These are phyloP conservation scores for Pseudomyrmex sp. DNA, from an alignment of 1,140 invertebrate species.

Conservation along the genomic window DNA sequence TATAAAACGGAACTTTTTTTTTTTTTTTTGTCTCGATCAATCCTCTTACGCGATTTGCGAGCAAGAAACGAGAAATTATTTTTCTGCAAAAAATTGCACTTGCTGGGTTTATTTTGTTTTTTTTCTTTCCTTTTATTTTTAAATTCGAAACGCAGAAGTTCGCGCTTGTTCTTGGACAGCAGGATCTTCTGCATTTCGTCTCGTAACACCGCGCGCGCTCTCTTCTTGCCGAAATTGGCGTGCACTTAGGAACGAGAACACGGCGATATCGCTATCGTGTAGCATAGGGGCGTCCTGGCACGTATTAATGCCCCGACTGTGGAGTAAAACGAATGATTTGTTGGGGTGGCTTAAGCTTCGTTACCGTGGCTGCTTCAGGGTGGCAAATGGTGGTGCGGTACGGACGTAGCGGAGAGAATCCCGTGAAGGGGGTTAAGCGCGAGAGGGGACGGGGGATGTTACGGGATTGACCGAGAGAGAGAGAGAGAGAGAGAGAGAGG, in stretches of 20 bases:
- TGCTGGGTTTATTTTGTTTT: not conserved
- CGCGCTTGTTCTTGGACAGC: not conserved
- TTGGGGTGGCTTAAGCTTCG: constrained; percentile 75
- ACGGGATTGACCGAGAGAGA: constrained; percentile 45
- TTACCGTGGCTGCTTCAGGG: constrained; percentile 67
- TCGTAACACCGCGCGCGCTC: not conserved
- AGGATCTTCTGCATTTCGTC: constrained; percentile 7
- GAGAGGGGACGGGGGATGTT: not conserved
- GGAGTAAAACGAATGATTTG: constrained; percentile 75
- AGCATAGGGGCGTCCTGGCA: constrained; percentile 58
- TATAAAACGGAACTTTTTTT: constrained; percentile 36
- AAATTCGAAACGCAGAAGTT: not conserved
- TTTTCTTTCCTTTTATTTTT: not conserved
- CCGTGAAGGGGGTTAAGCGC: constrained; percentile 3
- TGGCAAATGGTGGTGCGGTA: constrained; percentile 63
- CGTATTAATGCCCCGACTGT: constrained; percentile 68
- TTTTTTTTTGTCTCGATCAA: not conserved
- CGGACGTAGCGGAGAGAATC: constrained; percentile 41
- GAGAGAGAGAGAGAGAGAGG: constrained; percentile 19
- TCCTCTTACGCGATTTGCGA: not conserved
- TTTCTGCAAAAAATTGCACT: not conserved
- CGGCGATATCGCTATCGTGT: constrained; percentile 32
- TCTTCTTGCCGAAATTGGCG: constrained; percentile 32
- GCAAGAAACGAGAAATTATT: not conserved
- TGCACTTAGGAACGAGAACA: constrained; percentile 14